These are phyloP conservation scores for Boloria euphrosyne DNA, from an alignment of 2,888 invertebrate species.

Conservation along the genomic window DNA sequence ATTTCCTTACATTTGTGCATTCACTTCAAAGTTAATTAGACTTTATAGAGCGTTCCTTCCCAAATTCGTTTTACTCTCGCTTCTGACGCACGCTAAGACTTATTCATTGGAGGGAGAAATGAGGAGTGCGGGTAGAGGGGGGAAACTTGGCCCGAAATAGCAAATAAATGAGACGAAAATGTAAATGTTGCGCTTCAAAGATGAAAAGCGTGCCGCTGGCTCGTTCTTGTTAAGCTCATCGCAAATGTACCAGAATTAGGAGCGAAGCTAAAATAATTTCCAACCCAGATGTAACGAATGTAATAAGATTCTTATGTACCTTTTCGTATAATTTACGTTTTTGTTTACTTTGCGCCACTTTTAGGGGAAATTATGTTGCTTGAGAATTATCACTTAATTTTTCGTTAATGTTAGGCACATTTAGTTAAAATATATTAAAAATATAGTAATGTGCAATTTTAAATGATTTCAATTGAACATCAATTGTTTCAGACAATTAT, in stretches of 20 bases:
- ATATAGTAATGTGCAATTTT: too few species aligned
- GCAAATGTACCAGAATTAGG: conserved; percentile 82
- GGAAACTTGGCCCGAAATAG: conserved; percentile 76
- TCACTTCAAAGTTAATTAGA: conserved; percentile 82
- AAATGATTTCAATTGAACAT: too few species aligned
- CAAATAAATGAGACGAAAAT: conserved; percentile 83
- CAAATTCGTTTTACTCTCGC: conserved; percentile 77
- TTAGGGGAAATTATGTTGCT: background rate
- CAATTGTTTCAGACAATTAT: too few species aligned
- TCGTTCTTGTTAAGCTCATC: conserved; percentile 79
- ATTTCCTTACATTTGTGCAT: conserved; percentile 78
- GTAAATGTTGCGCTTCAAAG: conserved; percentile 82
- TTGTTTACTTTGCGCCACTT: background rate
- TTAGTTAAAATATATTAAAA: too few species aligned
- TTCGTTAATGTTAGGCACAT: too few species aligned
- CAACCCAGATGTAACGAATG: conserved; percentile 69
- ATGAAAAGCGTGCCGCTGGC: conserved; percentile 79
- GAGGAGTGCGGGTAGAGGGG: conserved; percentile 51
- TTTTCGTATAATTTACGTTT: conserved; percentile 14
- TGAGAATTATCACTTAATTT: too few species aligned
- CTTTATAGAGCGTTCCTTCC: conserved; percentile 82
- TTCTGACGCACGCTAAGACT: conserved; percentile 76
- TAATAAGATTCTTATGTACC: conserved; percentile 31
- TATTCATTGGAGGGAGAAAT: conserved; percentile 74
- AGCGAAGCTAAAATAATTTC: conserved; percentile 76